These are phyloP conservation scores for Graptemys geographica DNA, from an alignment of 2,797 vertebrate species.

Conservation along the genomic window DNA sequence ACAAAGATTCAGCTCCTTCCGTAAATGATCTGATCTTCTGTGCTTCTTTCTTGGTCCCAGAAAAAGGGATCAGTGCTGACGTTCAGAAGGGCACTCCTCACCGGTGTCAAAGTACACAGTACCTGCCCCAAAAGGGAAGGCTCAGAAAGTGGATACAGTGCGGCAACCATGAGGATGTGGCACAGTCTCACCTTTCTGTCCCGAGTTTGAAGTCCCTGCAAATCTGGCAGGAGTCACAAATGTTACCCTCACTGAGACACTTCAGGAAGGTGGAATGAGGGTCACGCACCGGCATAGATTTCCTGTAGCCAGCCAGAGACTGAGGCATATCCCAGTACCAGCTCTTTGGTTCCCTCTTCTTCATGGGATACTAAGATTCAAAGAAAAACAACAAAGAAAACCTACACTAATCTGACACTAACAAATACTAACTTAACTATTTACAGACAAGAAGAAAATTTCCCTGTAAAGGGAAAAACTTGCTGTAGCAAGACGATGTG, in stretches of 20 bases:
- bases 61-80: too few relatives aligned
- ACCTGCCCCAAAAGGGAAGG: too few relatives aligned
- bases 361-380: background rate
- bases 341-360: too few relatives aligned
- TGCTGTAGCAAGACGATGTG: background rate
- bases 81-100: too few relatives aligned
- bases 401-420: background rate
- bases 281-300: background rate
- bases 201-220: background rate
- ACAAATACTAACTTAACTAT: background rate
- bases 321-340: background rate
- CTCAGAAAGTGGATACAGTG: too few relatives aligned
- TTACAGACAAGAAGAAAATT: background rate
- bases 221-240: background rate
- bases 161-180: too few relatives aligned
- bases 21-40: background rate
- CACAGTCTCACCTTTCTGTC: background rate
- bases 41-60: background rate
- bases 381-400: background rate
- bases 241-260: background rate
- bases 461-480: background rate
- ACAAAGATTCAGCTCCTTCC: too few relatives aligned
- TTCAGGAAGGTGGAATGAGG: background rate
- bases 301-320: background rate
- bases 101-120: too few relatives aligned